A percentile compares a stretch with the other conserved stretches of the same genome.
Conservation (phyloP, 2,113 vertebrate genomes). For the Oryzias woworae region DNA sequence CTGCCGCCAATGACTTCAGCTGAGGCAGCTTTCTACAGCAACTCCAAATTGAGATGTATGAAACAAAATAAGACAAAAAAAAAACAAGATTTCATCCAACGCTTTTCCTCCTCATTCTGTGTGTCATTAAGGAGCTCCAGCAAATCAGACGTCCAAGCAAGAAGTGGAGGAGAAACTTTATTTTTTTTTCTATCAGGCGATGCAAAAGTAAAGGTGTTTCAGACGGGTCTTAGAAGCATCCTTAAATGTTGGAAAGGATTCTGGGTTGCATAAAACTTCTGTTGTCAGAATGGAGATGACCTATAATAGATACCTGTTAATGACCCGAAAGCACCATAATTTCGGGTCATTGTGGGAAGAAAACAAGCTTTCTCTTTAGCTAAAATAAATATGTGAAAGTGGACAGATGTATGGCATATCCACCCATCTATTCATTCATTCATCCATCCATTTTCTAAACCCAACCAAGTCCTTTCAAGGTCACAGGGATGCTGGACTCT, state of each 20-base stretch:
- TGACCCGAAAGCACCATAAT: too few relatives aligned
- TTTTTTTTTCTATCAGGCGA: constrained; percentile 45
- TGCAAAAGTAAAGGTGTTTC: constrained; percentile 42
- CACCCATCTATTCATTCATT: too few relatives aligned
- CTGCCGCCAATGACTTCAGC: constrained; percentile 15
- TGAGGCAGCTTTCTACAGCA: constrained; percentile 29
- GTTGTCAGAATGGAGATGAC: constrained; percentile 35
- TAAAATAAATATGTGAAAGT: too few relatives aligned
- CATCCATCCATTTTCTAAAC: too few relatives aligned
- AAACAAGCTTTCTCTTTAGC: too few relatives aligned
- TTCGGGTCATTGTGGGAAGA: too few relatives aligned
- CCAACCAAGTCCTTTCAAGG: too few relatives aligned
- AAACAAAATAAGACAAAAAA: constrained; percentile 39
- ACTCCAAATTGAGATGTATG: constrained; percentile 55
- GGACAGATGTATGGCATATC: too few relatives aligned
- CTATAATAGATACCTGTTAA: constrained; percentile 6
- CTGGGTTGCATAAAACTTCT: constrained; percentile 5
- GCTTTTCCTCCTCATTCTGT: constrained; percentile 45
- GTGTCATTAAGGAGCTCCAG: constrained; percentile 47
- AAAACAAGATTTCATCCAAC: constrained; percentile 61
- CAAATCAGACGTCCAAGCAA: constrained; percentile 47
- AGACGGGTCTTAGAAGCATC: constrained; percentile 32
- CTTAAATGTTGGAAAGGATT: constrained; percentile 36
- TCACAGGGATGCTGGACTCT: too few relatives aligned
- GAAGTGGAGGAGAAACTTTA: constrained; percentile 31